phyloP scores from a whole-genome alignment of 2,888 invertebrate genomes.

The Tanypteryx hageni region DNA sequence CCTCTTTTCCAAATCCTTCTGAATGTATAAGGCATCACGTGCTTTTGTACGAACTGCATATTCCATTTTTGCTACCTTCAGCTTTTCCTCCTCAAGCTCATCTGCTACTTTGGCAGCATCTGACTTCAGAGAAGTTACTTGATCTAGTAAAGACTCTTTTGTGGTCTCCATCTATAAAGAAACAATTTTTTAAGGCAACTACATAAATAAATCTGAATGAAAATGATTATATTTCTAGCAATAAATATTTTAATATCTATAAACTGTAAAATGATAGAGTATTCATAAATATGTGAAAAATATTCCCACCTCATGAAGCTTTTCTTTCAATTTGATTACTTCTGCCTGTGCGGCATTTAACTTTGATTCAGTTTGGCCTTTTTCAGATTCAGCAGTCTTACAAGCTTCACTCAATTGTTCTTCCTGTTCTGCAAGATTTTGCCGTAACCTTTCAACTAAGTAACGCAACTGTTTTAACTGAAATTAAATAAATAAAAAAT shows the following conservation, averaged over 20 bases:
- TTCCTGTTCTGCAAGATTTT: slow-evolving; percentile 27
- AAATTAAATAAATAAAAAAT: background rate
- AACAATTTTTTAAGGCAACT: background rate
- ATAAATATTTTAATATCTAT: background rate
- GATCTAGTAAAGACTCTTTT: background rate
- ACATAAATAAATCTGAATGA: too few relatives aligned
- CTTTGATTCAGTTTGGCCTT: slow-evolving; percentile 11
- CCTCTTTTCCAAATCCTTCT: slow-evolving; percentile 35
- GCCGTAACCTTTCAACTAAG: slow-evolving; percentile 2
- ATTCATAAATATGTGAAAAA: background rate
- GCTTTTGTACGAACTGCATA: slow-evolving; percentile 12
- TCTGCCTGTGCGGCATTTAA: background rate
- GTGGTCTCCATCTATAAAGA: background rate
- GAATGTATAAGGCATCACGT: slow-evolving; percentile 34
- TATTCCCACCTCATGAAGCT: slow-evolving; percentile 1
- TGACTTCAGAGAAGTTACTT: background rate
- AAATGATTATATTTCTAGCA: background rate
- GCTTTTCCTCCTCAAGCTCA: slow-evolving; percentile 42
- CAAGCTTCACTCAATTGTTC: slow-evolving; percentile 14
- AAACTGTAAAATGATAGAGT: background rate
- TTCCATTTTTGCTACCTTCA: slow-evolving; percentile 38
- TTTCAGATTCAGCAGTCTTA: slow-evolving; percentile 31
- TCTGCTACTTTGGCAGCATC: slow-evolving; percentile 10
- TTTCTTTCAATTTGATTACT: slow-evolving; percentile 34
- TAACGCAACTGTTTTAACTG: slow-evolving; percentile 40